Percentiles rank a stretch among this genome's conserved stretches.
Conservation (phyloP, 2,888 invertebrate species). For the Marasmarcha lunaedactyla region DNA sequence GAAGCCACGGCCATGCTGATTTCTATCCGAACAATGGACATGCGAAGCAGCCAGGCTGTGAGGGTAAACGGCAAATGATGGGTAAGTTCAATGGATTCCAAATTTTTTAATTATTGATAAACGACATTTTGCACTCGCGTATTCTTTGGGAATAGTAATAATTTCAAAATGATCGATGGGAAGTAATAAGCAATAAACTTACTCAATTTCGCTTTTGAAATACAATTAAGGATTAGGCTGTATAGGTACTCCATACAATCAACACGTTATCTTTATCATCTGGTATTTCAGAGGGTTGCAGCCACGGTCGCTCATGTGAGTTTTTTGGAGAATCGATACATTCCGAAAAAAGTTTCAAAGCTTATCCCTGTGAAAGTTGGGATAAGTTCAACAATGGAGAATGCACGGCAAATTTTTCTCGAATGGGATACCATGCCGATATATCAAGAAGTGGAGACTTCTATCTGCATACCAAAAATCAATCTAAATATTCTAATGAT, state of each 20-base stretch:
- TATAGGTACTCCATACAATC: no score
- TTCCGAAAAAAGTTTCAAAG: constrained; percentile 59
- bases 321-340: constrained; percentile 76
- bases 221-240: no score
- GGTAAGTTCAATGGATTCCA: constrained; percentile 24
- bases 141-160: no score
- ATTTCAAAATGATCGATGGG: no score
- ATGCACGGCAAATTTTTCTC: constrained; percentile 34
- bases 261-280: no score
- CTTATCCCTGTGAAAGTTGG: constrained; percentile 69
- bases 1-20: constrained; percentile 76
- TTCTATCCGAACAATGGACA: constrained; percentile 81
- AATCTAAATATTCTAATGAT: constrained; percentile 63
- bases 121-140: no score
- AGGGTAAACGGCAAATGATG: constrained; percentile 44
- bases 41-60: constrained; percentile 77
- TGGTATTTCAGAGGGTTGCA: constrained; percentile 75
- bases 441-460: constrained; percentile 58
- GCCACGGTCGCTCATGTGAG: constrained; percentile 74
- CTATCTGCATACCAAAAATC: constrained; percentile 70
- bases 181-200: no score
- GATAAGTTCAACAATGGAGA: constrained; percentile 43
- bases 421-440: constrained; percentile 69
- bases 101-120: no score
- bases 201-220: no score